Evolutionary conservation across 2,888 invertebrate genomes (phyloP).

Genomic region (Torymus texanus): DNA sequence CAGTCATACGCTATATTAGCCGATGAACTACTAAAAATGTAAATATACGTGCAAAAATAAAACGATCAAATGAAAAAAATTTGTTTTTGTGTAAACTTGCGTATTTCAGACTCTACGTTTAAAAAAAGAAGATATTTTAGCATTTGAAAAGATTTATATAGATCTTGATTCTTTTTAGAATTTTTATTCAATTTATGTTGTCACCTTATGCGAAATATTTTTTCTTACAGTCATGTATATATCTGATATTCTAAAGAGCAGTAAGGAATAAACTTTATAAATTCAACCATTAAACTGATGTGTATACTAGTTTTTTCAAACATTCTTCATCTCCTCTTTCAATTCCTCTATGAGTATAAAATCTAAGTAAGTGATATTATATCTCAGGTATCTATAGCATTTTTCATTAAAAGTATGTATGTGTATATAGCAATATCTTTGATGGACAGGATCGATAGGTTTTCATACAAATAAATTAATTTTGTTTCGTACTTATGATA

Average conservation of each 20-base stretch:
- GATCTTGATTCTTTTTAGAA: constrained; percentile 42
- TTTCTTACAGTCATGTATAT: constrained; percentile 55
- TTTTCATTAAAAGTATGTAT: neutral
- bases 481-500: constrained; percentile 62
- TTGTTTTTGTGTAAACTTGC: constrained; percentile 25
- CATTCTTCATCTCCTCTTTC: too few relatives aligned
- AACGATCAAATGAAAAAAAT: constrained; percentile 42
- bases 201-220: constrained; percentile 41
- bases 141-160: constrained; percentile 27
- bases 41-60: constrained; percentile 47
- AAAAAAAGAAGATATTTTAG: constrained; percentile 24
- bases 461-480: constrained; percentile 27
- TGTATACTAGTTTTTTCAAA: too few relatives aligned
- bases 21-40: constrained; percentile 46
- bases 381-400: neutral
- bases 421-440: neutral
- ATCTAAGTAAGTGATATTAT: too few relatives aligned
- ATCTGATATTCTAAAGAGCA: constrained; percentile 48
- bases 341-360: too few relatives aligned
- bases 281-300: constrained; percentile 41
- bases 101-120: constrained; percentile 24
- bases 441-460: neutral
- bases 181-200: constrained; percentile 42
- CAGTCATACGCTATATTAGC: constrained; percentile 35
- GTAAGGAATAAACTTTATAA: constrained; percentile 54